Conservation (phyloP, 1,140 invertebrate species). For the Heliothis virescens region DNA sequence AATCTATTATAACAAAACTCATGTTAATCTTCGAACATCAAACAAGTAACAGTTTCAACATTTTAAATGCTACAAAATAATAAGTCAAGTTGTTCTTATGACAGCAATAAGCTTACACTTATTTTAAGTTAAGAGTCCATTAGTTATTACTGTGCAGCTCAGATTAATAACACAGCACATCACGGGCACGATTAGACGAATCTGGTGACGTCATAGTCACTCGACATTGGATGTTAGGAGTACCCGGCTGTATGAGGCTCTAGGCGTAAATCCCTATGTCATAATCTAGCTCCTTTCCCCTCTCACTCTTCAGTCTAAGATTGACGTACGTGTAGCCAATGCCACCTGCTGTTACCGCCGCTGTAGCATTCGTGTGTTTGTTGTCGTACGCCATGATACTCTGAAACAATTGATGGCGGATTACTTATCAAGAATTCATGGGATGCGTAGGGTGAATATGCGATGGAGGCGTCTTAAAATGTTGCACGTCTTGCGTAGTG, state of each 20-base stretch:
- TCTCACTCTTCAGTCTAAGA: slow-evolving; percentile 65
- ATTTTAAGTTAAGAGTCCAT: too few relatives aligned
- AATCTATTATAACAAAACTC: too few relatives aligned
- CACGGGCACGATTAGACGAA: too few relatives aligned
- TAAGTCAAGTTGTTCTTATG: too few relatives aligned
- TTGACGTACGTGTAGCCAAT: slow-evolving; percentile 65
- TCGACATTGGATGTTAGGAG: not conserved
- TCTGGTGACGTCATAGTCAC: not conserved
- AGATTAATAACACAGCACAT: too few relatives aligned
- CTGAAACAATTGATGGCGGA: slow-evolving; percentile 58
- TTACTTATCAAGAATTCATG: slow-evolving; percentile 40
- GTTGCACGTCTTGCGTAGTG: not conserved
- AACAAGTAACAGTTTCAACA: too few relatives aligned
- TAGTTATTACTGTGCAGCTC: too few relatives aligned
- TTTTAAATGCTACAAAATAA: too few relatives aligned
- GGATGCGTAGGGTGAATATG: not conserved
- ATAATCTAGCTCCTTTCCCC: slow-evolving; percentile 63
- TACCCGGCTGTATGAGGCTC: not conserved
- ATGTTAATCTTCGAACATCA: too few relatives aligned
- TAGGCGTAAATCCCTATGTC: slow-evolving; percentile 68
- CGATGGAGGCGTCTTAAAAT: slow-evolving; percentile 12
- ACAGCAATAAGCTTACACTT: too few relatives aligned
- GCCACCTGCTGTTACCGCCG: slow-evolving; percentile 65
- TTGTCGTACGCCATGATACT: slow-evolving; percentile 63
- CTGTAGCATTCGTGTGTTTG: slow-evolving; percentile 59